Percentiles rank a stretch among this genome's conserved stretches.
These are phyloP conservation scores for Panagrolaimus sp. DNA, from an alignment of 1,140 invertebrate genomes.

Conservation along the genomic window DNA sequence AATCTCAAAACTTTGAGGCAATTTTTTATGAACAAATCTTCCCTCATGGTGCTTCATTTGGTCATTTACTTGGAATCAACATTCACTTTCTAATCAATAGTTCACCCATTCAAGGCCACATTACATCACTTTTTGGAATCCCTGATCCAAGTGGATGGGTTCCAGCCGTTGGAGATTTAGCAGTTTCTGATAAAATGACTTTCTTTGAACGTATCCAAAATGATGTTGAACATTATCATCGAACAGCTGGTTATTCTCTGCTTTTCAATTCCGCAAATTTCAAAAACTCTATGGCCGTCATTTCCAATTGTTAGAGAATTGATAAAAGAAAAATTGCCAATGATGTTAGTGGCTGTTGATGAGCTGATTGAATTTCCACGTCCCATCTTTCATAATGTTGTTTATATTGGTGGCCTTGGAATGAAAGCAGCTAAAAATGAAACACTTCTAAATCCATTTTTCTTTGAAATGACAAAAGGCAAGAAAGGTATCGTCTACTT, in stretches of 20 bases:
- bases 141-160: background rate
- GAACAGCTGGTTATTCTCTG: background rate
- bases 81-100: slow-evolving; percentile 6
- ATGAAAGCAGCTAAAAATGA: slow-evolving; percentile 3
- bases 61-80: background rate
- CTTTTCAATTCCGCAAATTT: background rate
- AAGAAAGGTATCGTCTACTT: slow-evolving; percentile 20
- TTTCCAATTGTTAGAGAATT: slow-evolving; percentile 17
- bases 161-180: background rate
- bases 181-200: background rate
- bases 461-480: slow-evolving; percentile 19
- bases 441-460: background rate
- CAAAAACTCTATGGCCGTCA: slow-evolving; percentile 3
- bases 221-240: background rate
- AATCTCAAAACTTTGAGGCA: background rate
- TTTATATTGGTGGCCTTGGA: slow-evolving; percentile 30
- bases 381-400: slow-evolving; percentile 20
- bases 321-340: slow-evolving; percentile 12
- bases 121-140: background rate
- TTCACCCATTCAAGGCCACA: background rate
- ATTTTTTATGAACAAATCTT: background rate
- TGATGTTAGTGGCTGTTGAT: slow-evolving; percentile 28
- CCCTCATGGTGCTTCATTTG: background rate
- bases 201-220: background rate
- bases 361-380: slow-evolving; percentile 29